A percentile compares a stretch with the other conserved stretches of the same genome.
Evolutionary conservation across 2,888 invertebrate genomes (phyloP).

Genomic region (Cerastis rubricosa): DNA sequence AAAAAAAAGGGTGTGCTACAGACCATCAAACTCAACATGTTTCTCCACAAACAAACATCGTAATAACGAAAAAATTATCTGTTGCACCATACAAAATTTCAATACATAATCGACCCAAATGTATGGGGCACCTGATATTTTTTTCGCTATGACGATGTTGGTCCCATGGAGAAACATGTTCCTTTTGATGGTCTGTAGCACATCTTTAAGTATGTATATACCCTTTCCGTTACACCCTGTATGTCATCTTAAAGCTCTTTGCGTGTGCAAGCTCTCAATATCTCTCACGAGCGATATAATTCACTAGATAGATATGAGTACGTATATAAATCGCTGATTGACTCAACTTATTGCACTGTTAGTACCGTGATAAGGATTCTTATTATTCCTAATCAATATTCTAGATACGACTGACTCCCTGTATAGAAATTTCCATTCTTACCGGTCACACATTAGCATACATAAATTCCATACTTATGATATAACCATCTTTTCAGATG

Average conservation of each 20-base stretch:
- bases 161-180: too few species aligned
- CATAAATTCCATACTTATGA: slow-evolving; percentile 34
- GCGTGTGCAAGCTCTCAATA: slow-evolving; percentile 9
- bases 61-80: too few species aligned
- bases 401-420: slow-evolving; percentile 39
- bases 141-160: too few species aligned
- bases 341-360: not conserved
- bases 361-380: slow-evolving; percentile 15
- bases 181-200: too few species aligned
- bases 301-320: slow-evolving; percentile 6
- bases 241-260: not conserved
- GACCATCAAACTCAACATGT: too few species aligned
- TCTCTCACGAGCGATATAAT: not conserved
- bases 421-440: slow-evolving; percentile 38
- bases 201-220: too few species aligned
- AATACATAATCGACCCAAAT: too few species aligned
- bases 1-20: too few species aligned
- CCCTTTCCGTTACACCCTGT: too few species aligned
- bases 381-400: slow-evolving; percentile 50
- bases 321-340: slow-evolving; percentile 12
- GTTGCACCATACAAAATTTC: too few species aligned
- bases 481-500: slow-evolving; percentile 74
- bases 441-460: slow-evolving; percentile 22
- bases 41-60: too few species aligned
- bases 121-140: too few species aligned